Conservation (phyloP, 37 sponge, comb jelly and placozoan species). For the Amphimedon queenslandica region DNA sequence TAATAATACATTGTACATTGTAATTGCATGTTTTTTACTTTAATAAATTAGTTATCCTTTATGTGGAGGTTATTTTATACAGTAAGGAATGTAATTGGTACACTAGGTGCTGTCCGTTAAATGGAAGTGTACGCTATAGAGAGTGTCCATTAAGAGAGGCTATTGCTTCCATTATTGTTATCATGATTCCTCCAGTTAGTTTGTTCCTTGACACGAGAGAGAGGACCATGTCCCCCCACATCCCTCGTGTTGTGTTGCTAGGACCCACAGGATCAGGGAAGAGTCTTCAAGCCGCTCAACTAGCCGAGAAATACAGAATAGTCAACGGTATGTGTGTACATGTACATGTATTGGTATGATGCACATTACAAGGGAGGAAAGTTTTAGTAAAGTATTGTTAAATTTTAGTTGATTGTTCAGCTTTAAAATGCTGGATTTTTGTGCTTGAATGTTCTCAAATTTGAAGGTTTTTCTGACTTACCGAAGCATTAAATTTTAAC, state of each 20-base stretch:
- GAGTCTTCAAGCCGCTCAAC: slow-evolving; percentile 68
- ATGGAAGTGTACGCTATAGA: no score
- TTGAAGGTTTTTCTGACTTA: no score
- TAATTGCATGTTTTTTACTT: neutral
- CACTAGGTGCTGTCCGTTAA: no score
- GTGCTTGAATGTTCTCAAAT: no score
- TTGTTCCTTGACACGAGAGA: slow-evolving; percentile 47
- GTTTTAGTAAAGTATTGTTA: no score
- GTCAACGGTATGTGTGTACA: slow-evolving; percentile 57
- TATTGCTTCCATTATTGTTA: neutral
- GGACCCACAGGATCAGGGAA: slow-evolving; percentile 93
- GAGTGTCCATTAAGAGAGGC: no score
- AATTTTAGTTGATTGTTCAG: no score
- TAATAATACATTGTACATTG: no score
- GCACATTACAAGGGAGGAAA: neutral
- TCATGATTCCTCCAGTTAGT: slow-evolving; percentile 22
- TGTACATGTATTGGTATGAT: neutral
- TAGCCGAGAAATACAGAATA: slow-evolving; percentile 76
- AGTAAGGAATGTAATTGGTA: no score
- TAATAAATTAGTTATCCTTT: neutral
- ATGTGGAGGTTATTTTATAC: no score
- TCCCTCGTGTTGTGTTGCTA: slow-evolving; percentile 81
- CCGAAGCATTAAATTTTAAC: no score
- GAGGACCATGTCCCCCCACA: slow-evolving; percentile 69
- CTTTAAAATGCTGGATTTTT: no score